Base-by-base conservation (phyloP, 2,888 invertebrate genomes). In the Diadromus collaris region DNA sequence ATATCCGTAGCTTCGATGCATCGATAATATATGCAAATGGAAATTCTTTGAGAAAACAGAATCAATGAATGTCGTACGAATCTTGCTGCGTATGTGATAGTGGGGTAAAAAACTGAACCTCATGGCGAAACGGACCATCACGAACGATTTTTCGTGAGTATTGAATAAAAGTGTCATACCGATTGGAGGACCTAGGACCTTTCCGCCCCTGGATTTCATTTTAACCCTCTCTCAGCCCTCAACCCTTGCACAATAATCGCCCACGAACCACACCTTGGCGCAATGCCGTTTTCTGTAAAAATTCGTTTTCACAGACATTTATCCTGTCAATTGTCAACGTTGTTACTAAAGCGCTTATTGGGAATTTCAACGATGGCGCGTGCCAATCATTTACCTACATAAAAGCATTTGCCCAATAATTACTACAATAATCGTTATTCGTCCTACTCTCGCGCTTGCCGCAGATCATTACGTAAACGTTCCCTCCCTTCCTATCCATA, bases 391-490 rank as follows among this genome's bases (percentile, higher is more conserved):
- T 48, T 34, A 29, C 9, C 60, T 29, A 34, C 60, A 72, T 76
- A 34, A 19, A 44, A 32, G 24, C 65, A 69, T 64, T 73, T 58
- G 38, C 10, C 60, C 24, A 64, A 41, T 51, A 48, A 58, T 70
- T 60, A 70, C 56, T 65, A 44, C 56, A 41, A 64, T 44, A 41
- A 77, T 48, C 24, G 51, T 58, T 67, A 19, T 27, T 24, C 67
- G 58, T 29, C n/a, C 38, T 16, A 27, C 24, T 71, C 41, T 60
- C 44, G 48, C 34, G 16, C 65, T 51, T 16, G 51, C 63, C 72
- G 32, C 69, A 77, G 72, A 67, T 73, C 64, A 72, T 76, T 73
- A 61, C 65, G 60, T 65, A 65, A 76, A 61, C 65, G 58, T 56
- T 68, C 54, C 34, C 61, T 24, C 16, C 56, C 41, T 48, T 56